phyloP scores from a whole-genome alignment of 2,797 vertebrate species.

The Moxostoma hubbsi region DNA sequence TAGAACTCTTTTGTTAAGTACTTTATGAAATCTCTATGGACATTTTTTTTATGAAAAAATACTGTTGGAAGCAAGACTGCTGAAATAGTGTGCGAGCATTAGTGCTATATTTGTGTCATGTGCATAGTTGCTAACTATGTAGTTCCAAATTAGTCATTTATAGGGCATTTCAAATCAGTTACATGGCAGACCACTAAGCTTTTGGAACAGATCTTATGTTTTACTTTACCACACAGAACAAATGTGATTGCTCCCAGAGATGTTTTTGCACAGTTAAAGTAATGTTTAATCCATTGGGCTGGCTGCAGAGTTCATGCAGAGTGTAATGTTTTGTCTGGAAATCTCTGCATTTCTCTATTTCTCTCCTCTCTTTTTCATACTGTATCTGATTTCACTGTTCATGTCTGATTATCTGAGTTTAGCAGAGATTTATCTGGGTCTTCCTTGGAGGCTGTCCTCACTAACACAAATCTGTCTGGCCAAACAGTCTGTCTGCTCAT shows the following conservation, averaged over 20 bases:
- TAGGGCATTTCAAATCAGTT: too few species aligned
- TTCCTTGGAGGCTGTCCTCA: constrained; percentile 48
- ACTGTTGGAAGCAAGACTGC: too few species aligned
- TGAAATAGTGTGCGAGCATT: too few species aligned
- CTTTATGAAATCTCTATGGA: too few species aligned
- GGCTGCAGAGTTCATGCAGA: constrained; percentile 38
- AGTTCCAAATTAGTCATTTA: too few species aligned
- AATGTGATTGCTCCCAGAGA: background rate
- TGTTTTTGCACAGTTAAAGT: background rate
- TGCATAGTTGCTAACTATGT: too few species aligned
- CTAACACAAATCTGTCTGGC: constrained; percentile 47
- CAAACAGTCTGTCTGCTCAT: constrained; percentile 54
- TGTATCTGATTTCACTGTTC: constrained; percentile 46
- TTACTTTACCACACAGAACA: background rate
- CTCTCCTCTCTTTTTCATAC: constrained; percentile 26
- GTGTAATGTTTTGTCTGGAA: constrained; percentile 33
- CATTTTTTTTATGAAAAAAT: too few species aligned
- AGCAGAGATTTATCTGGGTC: constrained; percentile 54
- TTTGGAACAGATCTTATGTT: background rate
- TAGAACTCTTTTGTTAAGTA: too few species aligned
- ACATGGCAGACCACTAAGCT: too few species aligned
- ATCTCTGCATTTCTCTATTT: constrained; percentile 11
- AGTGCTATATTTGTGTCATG: too few species aligned
- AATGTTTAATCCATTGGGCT: constrained; percentile 28
- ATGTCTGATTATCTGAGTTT: constrained; percentile 36